Percentiles rank a stretch among this genome's conserved stretches.
phyloP scores from a whole-genome alignment of 2,888 invertebrate species.

The Ichneumon xanthorius region DNA sequence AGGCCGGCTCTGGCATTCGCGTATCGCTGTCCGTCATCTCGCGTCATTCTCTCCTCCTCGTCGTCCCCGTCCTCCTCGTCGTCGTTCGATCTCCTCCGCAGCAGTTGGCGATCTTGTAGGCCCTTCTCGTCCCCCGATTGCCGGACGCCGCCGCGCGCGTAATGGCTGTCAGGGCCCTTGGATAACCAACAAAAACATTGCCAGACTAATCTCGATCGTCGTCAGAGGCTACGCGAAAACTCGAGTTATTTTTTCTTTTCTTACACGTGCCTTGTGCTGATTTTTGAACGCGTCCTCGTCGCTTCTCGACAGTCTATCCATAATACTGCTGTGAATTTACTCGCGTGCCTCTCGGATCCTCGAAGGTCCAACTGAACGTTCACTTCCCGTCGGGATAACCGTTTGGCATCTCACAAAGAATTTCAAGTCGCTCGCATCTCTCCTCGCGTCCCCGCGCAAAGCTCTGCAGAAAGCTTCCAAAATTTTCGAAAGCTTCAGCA shows the following conservation, averaged over 20 bases:
- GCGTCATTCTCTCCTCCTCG: slow-evolving; percentile 67
- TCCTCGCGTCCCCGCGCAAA: slow-evolving; percentile 19
- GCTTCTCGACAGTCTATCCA: slow-evolving; percentile 67
- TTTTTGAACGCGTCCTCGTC: slow-evolving; percentile 68
- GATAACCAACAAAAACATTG: not conserved
- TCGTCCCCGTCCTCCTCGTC: slow-evolving; percentile 67
- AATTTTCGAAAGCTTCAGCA: slow-evolving; percentile 26
- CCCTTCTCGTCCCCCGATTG: slow-evolving; percentile 60
- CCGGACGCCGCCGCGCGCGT: slow-evolving; percentile 47
- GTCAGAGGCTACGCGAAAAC: not conserved
- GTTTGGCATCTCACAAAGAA: slow-evolving; percentile 61
- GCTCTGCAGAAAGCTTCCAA: slow-evolving; percentile 16
- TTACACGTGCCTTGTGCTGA: slow-evolving; percentile 71
- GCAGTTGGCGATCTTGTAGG: slow-evolving; percentile 42
- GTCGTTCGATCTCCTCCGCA: slow-evolving; percentile 37
- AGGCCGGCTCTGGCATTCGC: slow-evolving; percentile 60
- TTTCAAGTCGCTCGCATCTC: slow-evolving; percentile 65
- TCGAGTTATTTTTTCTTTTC: not conserved
- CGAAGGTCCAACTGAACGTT: slow-evolving; percentile 34
- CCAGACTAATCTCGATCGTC: not conserved
- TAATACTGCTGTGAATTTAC: slow-evolving; percentile 35
- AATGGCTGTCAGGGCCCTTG: slow-evolving; percentile 56
- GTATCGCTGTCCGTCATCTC: slow-evolving; percentile 30
- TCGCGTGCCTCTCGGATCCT: slow-evolving; percentile 5
- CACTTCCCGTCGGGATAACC: slow-evolving; percentile 34